Evolutionary conservation across 2,888 invertebrate genomes (phyloP), one percentile per base, ranked within the genome.

Genomic region (Scaptomyza flava): DNA sequence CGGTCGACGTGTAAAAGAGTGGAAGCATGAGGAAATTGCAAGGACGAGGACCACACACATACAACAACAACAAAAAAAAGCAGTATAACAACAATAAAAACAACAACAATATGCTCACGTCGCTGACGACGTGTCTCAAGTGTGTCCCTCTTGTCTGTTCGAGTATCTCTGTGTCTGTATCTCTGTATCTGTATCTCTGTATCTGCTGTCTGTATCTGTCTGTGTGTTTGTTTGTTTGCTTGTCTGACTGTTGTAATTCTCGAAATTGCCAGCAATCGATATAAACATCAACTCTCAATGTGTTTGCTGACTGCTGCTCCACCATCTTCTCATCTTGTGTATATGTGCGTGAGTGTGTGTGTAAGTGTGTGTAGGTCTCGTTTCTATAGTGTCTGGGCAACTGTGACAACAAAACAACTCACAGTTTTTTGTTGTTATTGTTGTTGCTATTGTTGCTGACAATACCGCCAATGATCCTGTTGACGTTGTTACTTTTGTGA

Each of bases 181-280:
- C 4, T 38, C 14, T 38, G 2, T 43, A 7, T 43, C 23, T 43
- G 43, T 30, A 11, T 38, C 41, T 42, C 17, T 33, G 12, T 33
- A 7, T 33, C 4, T 17, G 7, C 27, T 17, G 9, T 14, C 46
- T 41, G 17, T 54, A 5, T 51, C 34, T 20, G 12, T 48, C 45
- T 69, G 41, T 20, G 9, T 48, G 52, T 69, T 17, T 64, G 20
- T 45, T 33, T 33, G 23, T 62, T 51, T 52, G 54, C 70, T 61
- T 64, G 63, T 73, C 61, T 58, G 64, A 50, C 63, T 76, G 81
- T 65, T 86, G 81, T 84, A 83, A 84, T 83, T 74, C 74, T 75
- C 77, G 67, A 84, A 84, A 87, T 84, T 87, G 85, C 76, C 84
- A 78, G 84, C 83, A 83, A 83, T 83, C 83, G 87, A 83, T 83